Conservation (phyloP, 2,888 invertebrate species). For the Plagodis pulveraria region DNA sequence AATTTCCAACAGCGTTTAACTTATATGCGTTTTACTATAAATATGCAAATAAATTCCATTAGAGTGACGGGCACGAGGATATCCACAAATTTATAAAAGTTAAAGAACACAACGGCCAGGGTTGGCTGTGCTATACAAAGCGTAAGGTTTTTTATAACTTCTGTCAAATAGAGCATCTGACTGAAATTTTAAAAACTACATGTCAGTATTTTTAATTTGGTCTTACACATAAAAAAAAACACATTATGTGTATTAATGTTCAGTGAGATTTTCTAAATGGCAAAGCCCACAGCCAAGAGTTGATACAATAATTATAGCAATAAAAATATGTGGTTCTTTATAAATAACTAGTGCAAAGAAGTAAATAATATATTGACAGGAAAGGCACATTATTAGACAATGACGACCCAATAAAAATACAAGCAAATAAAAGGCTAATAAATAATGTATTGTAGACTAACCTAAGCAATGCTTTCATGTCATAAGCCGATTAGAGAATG, state of each 20-base stretch:
- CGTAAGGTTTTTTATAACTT: not conserved
- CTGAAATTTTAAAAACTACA: not conserved
- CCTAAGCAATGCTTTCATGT: too few relatives aligned
- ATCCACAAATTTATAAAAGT: not conserved
- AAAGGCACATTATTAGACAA: not conserved
- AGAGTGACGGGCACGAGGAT: not conserved
- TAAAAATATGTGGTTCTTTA: not conserved
- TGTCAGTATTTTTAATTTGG: not conserved
- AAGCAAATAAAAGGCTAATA: too few relatives aligned
- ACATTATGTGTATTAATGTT: not conserved
- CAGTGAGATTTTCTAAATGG: not conserved
- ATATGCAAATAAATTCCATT: not conserved
- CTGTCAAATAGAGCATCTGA: not conserved
- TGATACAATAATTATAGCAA: not conserved
- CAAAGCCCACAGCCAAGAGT: not conserved
- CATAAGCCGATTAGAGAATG: too few relatives aligned
- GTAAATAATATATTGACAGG: not conserved
- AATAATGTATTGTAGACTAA: too few relatives aligned
- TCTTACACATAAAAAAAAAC: not conserved
- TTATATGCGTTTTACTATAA: too few relatives aligned
- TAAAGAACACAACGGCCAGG: not conserved
- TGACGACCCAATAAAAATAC: too few relatives aligned
- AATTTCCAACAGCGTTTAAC: too few relatives aligned
- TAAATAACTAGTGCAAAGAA: not conserved
- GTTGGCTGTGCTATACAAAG: not conserved